Base-by-base conservation (phyloP, 2,888 invertebrate genomes). In the Cantharis rufa region DNA sequence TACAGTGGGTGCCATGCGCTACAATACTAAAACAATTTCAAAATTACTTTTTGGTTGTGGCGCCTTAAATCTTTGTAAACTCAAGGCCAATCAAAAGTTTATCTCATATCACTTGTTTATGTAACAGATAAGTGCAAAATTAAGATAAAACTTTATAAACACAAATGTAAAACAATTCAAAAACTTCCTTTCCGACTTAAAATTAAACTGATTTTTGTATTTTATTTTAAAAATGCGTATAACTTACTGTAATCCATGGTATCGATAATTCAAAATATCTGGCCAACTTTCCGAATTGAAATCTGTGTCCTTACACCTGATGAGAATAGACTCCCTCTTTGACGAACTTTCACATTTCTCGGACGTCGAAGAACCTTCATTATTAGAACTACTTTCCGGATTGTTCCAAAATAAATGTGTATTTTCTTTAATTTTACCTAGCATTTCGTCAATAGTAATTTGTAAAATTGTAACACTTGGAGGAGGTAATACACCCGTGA, bases 401-500 rank as follows among this genome's bases (percentile, higher is more conserved):
- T 63, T 48, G 1, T 15, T 48, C 21, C 15, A 18, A 75, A 75
- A 75, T 13, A 79, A 72, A 66, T 74, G 27, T 10, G 18, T 32
- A 70, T 79, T 77, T 5, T 69, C 70, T 15, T 73, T 61, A 18
- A 87, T 81, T 81, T 85, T 87, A 16, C 90, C 88, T 15, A 95
- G 89, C 87, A 93, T 92, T 84, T 93, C 92, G 24, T 90, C 88
- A 16, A 92, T 91, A 84, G 93, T 92, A 73, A 92, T 89, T 82
- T 93, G 92, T 21, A 93, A 88, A 61, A 91, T 91, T 13, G 94
- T 95, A 11, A 94, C 90, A 21, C 93, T 94, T 0, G 94, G 94
- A 10, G 95, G 95, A 18, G 95, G 95, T 10, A 93, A 89, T 0
- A 95, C 90, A 1, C 95, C 95, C 80, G 91, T 91, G 10, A 95